These are phyloP conservation scores for Zapornia atra DNA, from an alignment of 2,113 vertebrate species.

Conservation along the genomic window DNA sequence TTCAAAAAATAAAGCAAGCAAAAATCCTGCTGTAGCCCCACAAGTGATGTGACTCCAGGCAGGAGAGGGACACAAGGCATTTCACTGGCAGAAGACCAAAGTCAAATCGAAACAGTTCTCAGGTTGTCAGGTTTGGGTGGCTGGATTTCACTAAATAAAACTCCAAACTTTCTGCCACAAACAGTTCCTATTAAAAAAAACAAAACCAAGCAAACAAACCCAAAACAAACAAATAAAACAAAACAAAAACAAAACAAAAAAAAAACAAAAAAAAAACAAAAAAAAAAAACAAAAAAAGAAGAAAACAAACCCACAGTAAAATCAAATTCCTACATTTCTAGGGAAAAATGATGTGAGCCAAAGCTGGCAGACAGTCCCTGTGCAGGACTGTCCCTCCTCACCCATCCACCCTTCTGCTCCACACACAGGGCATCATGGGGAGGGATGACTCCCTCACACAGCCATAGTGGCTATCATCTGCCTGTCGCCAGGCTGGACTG, in stretches of 20 bases:
- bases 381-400: background rate
- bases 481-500: background rate
- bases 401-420: background rate
- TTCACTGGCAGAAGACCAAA: background rate
- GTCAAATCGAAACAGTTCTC: background rate
- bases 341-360: accelerated
- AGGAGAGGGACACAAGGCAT: background rate
- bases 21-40: background rate
- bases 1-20: background rate
- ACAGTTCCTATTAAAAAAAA: background rate
- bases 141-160: background rate
- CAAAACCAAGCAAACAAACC: too few species aligned
- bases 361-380: background rate
- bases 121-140: background rate
- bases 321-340: background rate
- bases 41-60: background rate
- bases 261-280: too few species aligned
- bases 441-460: background rate
- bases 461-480: accelerated
- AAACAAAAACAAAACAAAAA: too few species aligned
- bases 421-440: accelerated
- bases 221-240: background rate
- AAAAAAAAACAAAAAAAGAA: too few species aligned
- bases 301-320: background rate
- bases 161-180: background rate